These are phyloP conservation scores for Fundulus diaphanus DNA, from an alignment of 2,797 vertebrate species.

Conservation along the genomic window DNA sequence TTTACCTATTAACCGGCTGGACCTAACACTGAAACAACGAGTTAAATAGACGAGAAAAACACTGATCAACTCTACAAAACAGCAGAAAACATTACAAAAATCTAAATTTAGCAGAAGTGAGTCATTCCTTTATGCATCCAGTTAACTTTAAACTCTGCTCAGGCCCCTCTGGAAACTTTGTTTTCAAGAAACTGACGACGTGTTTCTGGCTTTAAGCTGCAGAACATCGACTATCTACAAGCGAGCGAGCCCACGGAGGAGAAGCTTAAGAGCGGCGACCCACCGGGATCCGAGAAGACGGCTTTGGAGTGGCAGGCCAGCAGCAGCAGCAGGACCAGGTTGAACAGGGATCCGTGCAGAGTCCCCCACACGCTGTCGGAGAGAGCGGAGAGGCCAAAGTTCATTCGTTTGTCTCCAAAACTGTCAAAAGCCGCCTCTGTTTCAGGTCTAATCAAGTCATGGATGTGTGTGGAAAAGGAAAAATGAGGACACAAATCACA, in stretches of 20 bases:
- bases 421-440: background rate
- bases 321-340: slow-evolving; percentile 82
- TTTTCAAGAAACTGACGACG: background rate
- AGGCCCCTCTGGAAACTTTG: background rate
- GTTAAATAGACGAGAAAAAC: background rate
- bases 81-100: background rate
- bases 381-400: background rate
- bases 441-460: background rate
- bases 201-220: background rate
- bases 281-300: slow-evolving; percentile 86
- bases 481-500: too few species aligned
- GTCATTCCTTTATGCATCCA: background rate
- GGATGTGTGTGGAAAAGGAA: too few species aligned
- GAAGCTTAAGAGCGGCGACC: slow-evolving; percentile 18
- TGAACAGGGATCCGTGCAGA: slow-evolving; percentile 82
- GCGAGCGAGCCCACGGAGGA: background rate
- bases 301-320: slow-evolving; percentile 85
- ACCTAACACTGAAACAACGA: background rate
- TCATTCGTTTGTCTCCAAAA: background rate
- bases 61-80: background rate
- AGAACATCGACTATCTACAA: background rate
- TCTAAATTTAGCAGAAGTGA: background rate
- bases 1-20: background rate
- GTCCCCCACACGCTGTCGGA: slow-evolving; percentile 81
- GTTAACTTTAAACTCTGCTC: too few species aligned